A percentile compares a stretch with the other conserved stretches of the same genome.
These are phyloP conservation scores for Delphinapterus leucas DNA, from an alignment of 2,113 vertebrate species.

Conservation along the genomic window DNA sequence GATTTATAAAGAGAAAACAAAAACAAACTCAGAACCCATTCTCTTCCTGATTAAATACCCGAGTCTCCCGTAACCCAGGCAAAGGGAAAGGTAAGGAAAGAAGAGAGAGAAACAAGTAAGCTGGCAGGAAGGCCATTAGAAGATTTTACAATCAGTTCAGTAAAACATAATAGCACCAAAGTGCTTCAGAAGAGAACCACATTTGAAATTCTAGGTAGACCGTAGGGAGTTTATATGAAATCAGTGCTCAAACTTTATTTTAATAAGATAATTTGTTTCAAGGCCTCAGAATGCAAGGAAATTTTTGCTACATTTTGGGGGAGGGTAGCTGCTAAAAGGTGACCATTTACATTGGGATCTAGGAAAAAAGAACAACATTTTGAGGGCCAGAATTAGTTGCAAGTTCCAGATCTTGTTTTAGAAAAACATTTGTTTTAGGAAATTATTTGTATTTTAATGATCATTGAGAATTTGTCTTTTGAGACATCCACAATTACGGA, in stretches of 20 bases:
- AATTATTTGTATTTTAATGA: slow-evolving; percentile 15
- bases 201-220: slow-evolving; percentile 19
- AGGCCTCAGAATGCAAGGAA: neutral
- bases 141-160: neutral
- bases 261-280: slow-evolving; percentile 19
- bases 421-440: neutral
- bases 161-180: neutral
- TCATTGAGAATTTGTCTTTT: slow-evolving; percentile 23
- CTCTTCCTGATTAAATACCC: neutral
- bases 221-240: slow-evolving; percentile 17
- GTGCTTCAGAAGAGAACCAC: neutral
- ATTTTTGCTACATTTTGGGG: neutral
- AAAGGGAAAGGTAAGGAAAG: neutral
- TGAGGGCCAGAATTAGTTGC: neutral
- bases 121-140: neutral
- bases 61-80: neutral
- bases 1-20: neutral
- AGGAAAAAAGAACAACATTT: neutral
- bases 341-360: neutral
- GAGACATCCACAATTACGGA: neutral
- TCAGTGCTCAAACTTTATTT: slow-evolving; percentile 15
- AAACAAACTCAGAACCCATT: neutral
- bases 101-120: neutral
- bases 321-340: neutral
- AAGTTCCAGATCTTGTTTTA: neutral